A percentile compares a stretch with the other conserved stretches of the same genome.
phyloP scores from a whole-genome alignment of 1,140 invertebrate genomes.

The Oryctes rhinoceros region DNA sequence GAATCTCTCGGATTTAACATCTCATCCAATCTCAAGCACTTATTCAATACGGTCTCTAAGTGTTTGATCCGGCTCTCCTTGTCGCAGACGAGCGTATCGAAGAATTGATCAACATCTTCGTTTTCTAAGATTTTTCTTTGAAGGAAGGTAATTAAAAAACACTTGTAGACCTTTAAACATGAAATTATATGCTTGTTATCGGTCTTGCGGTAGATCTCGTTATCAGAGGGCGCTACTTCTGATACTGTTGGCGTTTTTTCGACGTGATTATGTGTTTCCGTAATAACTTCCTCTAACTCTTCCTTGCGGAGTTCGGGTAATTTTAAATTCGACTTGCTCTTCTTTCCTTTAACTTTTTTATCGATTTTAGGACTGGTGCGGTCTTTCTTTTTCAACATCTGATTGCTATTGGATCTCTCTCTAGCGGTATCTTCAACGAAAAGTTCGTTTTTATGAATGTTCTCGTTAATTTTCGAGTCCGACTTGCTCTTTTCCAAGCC shows the following conservation, averaged over 20 bases:
- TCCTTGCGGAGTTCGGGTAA: slow-evolving; percentile 64
- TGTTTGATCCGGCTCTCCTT: slow-evolving; percentile 61
- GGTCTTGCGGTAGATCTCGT: slow-evolving; percentile 48
- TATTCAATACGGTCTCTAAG: slow-evolving; percentile 59
- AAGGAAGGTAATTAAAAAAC: slow-evolving; percentile 71
- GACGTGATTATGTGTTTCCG: slow-evolving; percentile 9
- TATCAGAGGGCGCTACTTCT: slow-evolving; percentile 16
- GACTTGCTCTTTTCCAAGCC: slow-evolving; percentile 72
- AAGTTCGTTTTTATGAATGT: slow-evolving; percentile 64
- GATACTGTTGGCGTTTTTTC: background rate
- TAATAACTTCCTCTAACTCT: slow-evolving; percentile 48
- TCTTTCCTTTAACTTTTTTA: slow-evolving; percentile 64
- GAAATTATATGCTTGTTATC: slow-evolving; percentile 62
- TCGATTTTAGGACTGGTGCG: slow-evolving; percentile 64
- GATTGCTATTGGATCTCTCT: slow-evolving; percentile 61
- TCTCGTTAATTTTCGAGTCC: slow-evolving; percentile 71
- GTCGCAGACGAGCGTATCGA: slow-evolving; percentile 52
- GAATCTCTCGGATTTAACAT: slow-evolving; percentile 17
- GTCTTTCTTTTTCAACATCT: slow-evolving; percentile 59
- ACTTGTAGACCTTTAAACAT: slow-evolving; percentile 74
- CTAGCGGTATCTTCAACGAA: slow-evolving; percentile 54
- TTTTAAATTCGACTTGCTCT: slow-evolving; percentile 65
- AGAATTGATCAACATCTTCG: slow-evolving; percentile 54
- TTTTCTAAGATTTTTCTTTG: slow-evolving; percentile 59
- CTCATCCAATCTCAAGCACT: slow-evolving; percentile 49